phyloP scores from a whole-genome alignment of 2,797 vertebrate genomes.

The Coilia nasus region DNA sequence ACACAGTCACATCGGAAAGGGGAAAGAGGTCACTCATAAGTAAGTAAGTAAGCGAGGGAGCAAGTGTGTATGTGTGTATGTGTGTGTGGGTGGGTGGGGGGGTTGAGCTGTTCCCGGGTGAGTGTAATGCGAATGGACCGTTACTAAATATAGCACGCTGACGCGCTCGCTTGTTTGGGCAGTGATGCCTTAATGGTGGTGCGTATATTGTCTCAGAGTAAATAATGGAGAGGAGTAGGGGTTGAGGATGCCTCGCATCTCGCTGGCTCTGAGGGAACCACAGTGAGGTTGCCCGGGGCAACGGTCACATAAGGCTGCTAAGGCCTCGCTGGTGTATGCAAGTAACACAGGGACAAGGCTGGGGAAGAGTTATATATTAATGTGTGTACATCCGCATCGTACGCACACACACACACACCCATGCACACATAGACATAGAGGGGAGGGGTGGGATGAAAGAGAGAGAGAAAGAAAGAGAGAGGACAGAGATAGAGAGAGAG shows the following conservation, averaged over 20 bases:
- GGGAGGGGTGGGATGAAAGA: not conserved
- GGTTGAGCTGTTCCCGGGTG: not conserved
- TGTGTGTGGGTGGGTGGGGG: not conserved
- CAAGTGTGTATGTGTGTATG: not conserved
- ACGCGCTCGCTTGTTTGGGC: not conserved
- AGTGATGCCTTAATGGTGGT: not conserved
- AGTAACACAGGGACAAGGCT: too few relatives aligned
- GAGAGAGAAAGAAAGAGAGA: not conserved
- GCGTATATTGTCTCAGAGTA: not conserved
- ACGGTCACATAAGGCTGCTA: too few relatives aligned
- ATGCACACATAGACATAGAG: too few relatives aligned
- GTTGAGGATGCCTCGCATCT: not conserved
- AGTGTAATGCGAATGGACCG: not conserved
- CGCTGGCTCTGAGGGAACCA: not conserved
- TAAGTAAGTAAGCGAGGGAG: not conserved
- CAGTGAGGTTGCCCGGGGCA: not conserved
- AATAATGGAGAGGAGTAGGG: not conserved
- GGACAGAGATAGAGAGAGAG: not conserved
- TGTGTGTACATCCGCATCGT: too few relatives aligned
- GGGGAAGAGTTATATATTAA: too few relatives aligned
- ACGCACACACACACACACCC: too few relatives aligned
- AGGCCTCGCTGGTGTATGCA: too few relatives aligned
- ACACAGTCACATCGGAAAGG: not conserved
- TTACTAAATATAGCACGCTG: not conserved
- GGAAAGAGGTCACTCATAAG: not conserved